Base-by-base conservation (phyloP, 2,888 invertebrate species). In the Eupithecia abbreviata region DNA sequence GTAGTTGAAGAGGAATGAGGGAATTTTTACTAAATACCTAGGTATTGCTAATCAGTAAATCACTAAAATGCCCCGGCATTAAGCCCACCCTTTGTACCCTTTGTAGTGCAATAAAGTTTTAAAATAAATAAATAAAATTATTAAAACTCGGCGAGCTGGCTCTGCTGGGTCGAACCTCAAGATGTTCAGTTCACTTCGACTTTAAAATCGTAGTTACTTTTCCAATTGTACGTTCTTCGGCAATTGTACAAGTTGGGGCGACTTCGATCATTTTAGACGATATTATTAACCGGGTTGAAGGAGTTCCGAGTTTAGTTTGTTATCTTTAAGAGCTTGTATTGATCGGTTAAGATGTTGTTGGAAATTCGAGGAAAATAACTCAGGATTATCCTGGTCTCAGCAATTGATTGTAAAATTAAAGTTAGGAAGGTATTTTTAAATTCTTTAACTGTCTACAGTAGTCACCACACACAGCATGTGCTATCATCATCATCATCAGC, bases 141-240 rank as follows among this genome's bases (percentile, higher is more conserved):
- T 2, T 66, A 7, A 42, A 42, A 15, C 13, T 15, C 4, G 42
- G 7, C 5, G 66, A 66, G 47, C 69, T 69, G 18, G 0, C 10
- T 30, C 69, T 30, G 45, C 47, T n/a, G n/a, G 45, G 69, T 69
- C 47, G 12, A 6, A 69, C 69, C 69, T 47, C 47, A 81, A 76
- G 77, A 79, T 77, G 79, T 79, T 76, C 75, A 71, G 78, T 81
- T 78, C 76, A 72, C 73, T 73, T 70, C 77, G 73, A 76, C 77
- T 80, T 80, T 81, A 68, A 80, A 81, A 80, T 76, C 76, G 79
- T 80, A 77, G 78, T 77, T 79, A 77, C 78, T 81, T 79, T 72
- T 77, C 74, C 78, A 78, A 78, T 78, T 79, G 78, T 71, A 47
- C 45, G 45, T 47, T 69, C 45, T 45, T 69, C 47, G 69, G 69